These are phyloP conservation scores for Leptobrachium ailaonicum DNA, from an alignment of 2,113 vertebrate species.

Conservation along the genomic window DNA sequence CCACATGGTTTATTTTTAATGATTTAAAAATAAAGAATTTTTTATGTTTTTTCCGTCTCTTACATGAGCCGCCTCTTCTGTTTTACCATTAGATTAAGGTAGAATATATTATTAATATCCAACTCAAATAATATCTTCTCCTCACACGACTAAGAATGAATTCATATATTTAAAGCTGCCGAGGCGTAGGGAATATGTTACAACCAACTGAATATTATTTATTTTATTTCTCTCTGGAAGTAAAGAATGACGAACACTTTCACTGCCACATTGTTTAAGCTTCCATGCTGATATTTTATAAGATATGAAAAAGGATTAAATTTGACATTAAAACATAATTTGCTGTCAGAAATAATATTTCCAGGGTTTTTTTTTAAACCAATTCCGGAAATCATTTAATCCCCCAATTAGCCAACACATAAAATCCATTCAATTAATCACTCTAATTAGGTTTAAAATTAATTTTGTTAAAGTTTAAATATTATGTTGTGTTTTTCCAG, in stretches of 20 bases:
- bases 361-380: conserved; percentile 13
- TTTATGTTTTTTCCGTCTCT: too few relatives aligned
- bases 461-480: not conserved
- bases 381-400: conserved; percentile 26
- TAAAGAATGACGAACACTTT: not conserved
- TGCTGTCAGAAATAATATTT: not conserved
- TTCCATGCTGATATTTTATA: not conserved
- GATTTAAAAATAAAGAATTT: too few relatives aligned
- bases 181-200: too few relatives aligned
- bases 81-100: too few relatives aligned
- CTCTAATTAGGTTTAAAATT: conserved; percentile 18
- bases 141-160: too few relatives aligned
- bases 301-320: conserved; percentile 1
- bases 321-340: not conserved
- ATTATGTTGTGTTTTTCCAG: not conserved
- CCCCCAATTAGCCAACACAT: conserved; percentile 2
- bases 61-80: too few relatives aligned
- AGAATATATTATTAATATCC: too few relatives aligned
- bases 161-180: too few relatives aligned
- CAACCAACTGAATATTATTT: too few relatives aligned
- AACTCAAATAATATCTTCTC: too few relatives aligned
- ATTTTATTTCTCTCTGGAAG: not conserved
- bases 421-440: conserved; percentile 22
- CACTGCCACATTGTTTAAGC: not conserved
- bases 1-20: too few relatives aligned